Evolutionary conservation across 2,888 invertebrate species (phyloP).

Genomic region (Apamea sordens): DNA sequence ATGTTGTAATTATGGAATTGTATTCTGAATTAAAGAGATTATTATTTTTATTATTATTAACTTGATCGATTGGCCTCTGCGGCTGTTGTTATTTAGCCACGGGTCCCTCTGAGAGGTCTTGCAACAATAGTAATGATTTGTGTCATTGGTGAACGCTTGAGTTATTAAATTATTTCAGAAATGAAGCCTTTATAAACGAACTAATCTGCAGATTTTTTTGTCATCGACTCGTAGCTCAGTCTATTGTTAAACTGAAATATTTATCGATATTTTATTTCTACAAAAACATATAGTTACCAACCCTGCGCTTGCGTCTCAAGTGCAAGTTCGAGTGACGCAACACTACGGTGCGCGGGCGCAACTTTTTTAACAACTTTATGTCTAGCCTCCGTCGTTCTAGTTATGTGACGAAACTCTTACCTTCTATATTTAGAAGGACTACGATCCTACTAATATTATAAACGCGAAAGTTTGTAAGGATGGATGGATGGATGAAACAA

Average conservation of each 20-base stretch:
- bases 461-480: too few relatives aligned
- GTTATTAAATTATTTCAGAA: neutral
- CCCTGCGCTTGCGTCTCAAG: conserved; percentile 63
- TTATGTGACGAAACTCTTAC: conserved; percentile 46
- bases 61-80: too few relatives aligned
- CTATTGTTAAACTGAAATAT: neutral
- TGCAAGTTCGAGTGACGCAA: conserved; percentile 74
- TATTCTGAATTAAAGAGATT: too few relatives aligned
- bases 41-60: too few relatives aligned
- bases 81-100: too few relatives aligned
- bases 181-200: neutral
- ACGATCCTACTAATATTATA: too few relatives aligned
- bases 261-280: neutral
- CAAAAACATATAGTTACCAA: conserved; percentile 11
- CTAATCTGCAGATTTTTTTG: neutral
- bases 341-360: conserved; percentile 26
- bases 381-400: conserved; percentile 44
- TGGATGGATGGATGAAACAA: too few relatives aligned
- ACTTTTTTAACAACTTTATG: conserved; percentile 54
- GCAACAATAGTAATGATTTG: too few relatives aligned
- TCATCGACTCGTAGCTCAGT: neutral
- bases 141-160: neutral
- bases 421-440: conserved; percentile 18
- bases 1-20: too few relatives aligned
- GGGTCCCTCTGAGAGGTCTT: too few relatives aligned